Base-by-base conservation (phyloP, 2,113 vertebrate species). In the Orycteropus afer region DNA sequence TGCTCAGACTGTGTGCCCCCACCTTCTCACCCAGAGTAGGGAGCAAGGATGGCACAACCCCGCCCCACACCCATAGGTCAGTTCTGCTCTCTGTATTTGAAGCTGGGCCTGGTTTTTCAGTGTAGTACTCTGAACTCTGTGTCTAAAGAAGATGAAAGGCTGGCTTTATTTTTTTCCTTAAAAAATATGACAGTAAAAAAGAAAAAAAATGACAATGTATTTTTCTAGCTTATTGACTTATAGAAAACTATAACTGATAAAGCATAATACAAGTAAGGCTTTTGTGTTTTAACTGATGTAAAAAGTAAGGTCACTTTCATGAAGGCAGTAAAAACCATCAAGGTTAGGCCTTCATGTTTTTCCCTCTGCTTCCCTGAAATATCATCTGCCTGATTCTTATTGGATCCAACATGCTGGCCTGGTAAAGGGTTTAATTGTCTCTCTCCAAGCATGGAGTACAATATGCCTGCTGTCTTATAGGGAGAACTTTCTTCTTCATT, bases 241-340 rank as follows among this genome's bases (percentile, higher is more conserved):
- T 20, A 84, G 49, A 76, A 89, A 93, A 84, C 5, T 78, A 0
- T n/a, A 63, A 83, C 51, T 71, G 89, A 77, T 55, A 67, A 86
- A 93, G 47, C 53, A 42, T 2, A 78, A 59, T 73, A 5, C 2
- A 76, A 82, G 61, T 32, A 87, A 92, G 61, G 49, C 20, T 84
- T 96, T 34, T 49, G 51, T 65, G 51, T 86, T 86, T 91, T 76
- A 94, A 78, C n/a, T 47, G 22, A 67, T 47, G 63, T 40, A 79
- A 94, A 96, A 95, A 34, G 27, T 53, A 57, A 51, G 25, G 51
- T 80, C 71, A 71, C 23, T 91, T 55, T 57, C 3, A 37, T 2
- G 22, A 18, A 45, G 29, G 65, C 8, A 55, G 45, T 6, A 65
- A 45, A 63, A 57, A 57, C 1, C 1, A 0, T 1, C 0, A 1